Percentiles rank a stretch among this genome's conserved stretches.
Conservation (phyloP, 2,113 vertebrate species). For the Protobothrops mucrosquamatus region DNA sequence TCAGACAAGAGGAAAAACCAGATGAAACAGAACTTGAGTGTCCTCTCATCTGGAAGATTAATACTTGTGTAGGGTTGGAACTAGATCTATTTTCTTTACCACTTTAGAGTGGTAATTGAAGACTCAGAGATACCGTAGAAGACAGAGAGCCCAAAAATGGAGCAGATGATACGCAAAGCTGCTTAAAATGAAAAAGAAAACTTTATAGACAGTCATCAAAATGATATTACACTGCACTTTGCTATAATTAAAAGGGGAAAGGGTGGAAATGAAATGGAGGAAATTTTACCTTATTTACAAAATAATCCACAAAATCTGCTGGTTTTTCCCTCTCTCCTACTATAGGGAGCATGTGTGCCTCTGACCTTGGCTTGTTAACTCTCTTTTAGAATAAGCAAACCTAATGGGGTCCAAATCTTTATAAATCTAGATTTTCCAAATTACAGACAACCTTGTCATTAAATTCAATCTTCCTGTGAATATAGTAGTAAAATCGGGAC, state of each 20-base stretch:
- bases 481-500: background rate
- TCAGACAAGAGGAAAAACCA: background rate
- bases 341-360: background rate
- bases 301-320: background rate
- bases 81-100: background rate
- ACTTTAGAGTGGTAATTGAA: background rate
- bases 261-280: background rate
- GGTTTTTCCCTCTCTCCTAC: background rate
- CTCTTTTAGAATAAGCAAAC: background rate
- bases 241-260: background rate
- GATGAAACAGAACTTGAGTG: background rate
- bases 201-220: background rate
- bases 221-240: background rate
- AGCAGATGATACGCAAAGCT: background rate
- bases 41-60: background rate
- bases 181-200: background rate
- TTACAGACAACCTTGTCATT: background rate
- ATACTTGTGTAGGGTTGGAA: background rate
- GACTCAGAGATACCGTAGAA: background rate
- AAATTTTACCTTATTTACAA: background rate
- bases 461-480: background rate
- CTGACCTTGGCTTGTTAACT: background rate
- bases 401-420: background rate
- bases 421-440: background rate
- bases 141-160: background rate